phyloP scores from a whole-genome alignment of 2,888 invertebrate genomes.

The Neria commutata region DNA sequence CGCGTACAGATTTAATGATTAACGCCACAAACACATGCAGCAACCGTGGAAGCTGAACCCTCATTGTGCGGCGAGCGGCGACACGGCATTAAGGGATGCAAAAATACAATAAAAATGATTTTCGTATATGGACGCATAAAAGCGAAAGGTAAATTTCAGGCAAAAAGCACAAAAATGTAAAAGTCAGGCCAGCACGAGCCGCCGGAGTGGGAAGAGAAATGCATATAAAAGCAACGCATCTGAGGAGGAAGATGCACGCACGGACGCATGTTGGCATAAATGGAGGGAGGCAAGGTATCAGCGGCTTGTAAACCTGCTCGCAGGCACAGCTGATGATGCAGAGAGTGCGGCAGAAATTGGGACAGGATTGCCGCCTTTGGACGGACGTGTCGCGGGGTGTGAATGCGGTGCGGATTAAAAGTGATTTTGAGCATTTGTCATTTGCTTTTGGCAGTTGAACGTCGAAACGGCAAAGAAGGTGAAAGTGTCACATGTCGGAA shows the following conservation, averaged over 20 bases:
- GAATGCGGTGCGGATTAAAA: constrained; percentile 9
- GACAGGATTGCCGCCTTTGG: background rate
- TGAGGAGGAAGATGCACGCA: background rate
- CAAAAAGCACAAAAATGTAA: background rate
- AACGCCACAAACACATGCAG: constrained; percentile 28
- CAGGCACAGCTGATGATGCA: constrained; percentile 17
- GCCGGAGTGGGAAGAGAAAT: background rate
- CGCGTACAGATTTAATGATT: constrained; percentile 50
- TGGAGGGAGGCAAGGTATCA: background rate
- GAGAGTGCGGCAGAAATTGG: constrained; percentile 11
- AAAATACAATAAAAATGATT: constrained; percentile 17
- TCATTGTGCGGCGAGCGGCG: constrained; percentile 26
- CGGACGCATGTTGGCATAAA: background rate
- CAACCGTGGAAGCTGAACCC: background rate
- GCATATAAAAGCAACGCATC: constrained; percentile 1
- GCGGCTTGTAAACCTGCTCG: constrained; percentile 5
- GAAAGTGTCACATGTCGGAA: background rate
- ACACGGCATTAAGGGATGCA: constrained; percentile 33
- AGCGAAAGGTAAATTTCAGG: background rate
- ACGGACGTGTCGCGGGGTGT: constrained; percentile 9
- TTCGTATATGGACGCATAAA: background rate
- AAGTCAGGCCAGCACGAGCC: constrained; percentile 9
- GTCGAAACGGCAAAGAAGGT: background rate
- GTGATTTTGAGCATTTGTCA: constrained; percentile 4
- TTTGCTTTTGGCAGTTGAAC: constrained; percentile 11